Base-by-base conservation (phyloP, 2,888 invertebrate species). In the Peribatodes rhomboidaria region DNA sequence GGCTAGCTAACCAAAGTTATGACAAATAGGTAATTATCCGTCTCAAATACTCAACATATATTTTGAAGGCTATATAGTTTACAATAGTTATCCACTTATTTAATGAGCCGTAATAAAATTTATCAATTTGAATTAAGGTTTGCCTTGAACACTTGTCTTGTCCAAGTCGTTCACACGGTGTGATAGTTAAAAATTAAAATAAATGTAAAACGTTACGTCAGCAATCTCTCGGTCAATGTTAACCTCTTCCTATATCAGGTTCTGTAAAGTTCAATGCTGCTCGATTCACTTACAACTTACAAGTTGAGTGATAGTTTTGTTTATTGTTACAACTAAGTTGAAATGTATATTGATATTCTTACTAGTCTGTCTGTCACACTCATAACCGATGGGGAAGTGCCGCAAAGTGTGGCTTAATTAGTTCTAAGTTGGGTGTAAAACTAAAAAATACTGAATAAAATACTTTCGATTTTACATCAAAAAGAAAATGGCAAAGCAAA, bases 251-350 rank as follows among this genome's bases (percentile, higher is more conserved):
- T 61, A 59, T 61, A 52, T 67, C 67, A 62, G 53, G 63, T 58
- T 64, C 55, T 60, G 54, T 58, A 61, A 67, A 70, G 69, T 70
- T 67, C 67, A 67, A 65, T 67, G 67, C 61, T 67, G 46, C 52
- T 57, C 10, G 52, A 54, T 50, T 54, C n/a, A n/a, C n/a, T n/a
- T n/a, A n/a, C n/a, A 39, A 27, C 35, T 31, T 27, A 9, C 47
- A 14, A 47, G 14, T 49, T 9, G 49, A 54, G 46, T 50, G 54
- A 55, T 57, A 49, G 49, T 53, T 61, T 62, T 20, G 8, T 41
- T 7, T 41, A 41, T 41, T 41, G 7, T 16, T 14, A 16, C 41
- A 2, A 27, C 6, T 27, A 27, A 27, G 27, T 27, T 27, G 27
- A 27, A 2, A 27, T 4, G 27, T 2, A 27, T 27, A 27, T 27